Evolutionary conservation across 2,797 vertebrate genomes (phyloP).

Genomic region (Paramormyrops hopkinsi): DNA sequence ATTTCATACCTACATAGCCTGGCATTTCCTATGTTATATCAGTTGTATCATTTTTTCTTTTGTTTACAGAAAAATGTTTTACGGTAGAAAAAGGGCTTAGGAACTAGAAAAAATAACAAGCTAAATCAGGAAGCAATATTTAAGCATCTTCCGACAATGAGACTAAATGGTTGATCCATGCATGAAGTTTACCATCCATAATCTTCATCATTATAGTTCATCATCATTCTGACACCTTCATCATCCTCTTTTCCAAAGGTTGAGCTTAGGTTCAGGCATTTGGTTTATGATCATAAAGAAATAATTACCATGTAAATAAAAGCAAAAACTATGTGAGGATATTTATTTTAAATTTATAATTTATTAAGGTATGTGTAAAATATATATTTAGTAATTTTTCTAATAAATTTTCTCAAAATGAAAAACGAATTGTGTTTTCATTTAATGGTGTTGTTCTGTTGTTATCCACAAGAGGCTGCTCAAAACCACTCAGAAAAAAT

Average conservation of each 20-base stretch:
- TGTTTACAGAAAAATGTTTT: neutral
- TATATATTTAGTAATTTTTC: constrained; percentile 6
- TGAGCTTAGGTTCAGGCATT: neutral
- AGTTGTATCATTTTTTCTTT: neutral
- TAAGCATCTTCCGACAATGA: neutral
- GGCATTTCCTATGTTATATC: neutral
- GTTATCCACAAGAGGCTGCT: neutral
- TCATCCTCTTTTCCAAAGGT: neutral
- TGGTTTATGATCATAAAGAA: neutral
- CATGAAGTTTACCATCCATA: neutral
- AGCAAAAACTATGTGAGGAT: neutral
- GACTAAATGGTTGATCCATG: neutral
- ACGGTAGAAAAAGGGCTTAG: neutral
- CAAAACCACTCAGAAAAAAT: neutral
- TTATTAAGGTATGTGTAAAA: constrained; percentile 17
- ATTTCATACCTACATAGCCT: neutral
- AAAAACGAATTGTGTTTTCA: neutral
- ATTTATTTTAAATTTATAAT: constrained; percentile 24
- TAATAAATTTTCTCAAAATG: constrained; percentile 11
- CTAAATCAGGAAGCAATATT: neutral
- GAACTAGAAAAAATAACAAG: neutral
- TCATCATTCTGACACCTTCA: neutral
- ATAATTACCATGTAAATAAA: constrained; percentile 8
- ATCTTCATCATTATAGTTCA: neutral
- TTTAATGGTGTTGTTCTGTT: neutral